Percentiles rank a stretch among this genome's conserved stretches.
These are phyloP conservation scores for Callaeas wilsoni DNA, from an alignment of 2,113 vertebrate genomes.

Conservation along the genomic window DNA sequence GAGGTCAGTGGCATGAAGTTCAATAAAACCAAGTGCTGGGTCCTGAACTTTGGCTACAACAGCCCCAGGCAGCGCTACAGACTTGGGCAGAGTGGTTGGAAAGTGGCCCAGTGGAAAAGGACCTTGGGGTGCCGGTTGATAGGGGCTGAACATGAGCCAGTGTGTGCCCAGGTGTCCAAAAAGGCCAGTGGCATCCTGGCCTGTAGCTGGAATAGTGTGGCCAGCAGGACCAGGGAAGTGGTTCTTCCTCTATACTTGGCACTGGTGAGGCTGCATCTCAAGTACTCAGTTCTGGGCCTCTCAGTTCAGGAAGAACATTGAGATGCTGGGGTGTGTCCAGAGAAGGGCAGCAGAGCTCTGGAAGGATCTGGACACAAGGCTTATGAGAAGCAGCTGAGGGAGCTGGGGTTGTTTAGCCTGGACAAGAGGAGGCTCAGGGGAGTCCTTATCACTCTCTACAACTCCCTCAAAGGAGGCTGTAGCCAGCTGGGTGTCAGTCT, in stretches of 20 bases:
- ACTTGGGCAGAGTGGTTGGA: neutral
- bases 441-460: fast-evolving
- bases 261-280: neutral
- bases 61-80: too few relatives aligned
- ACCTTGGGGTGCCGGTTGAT: neutral
- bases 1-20: neutral
- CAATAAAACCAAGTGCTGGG: too few relatives aligned
- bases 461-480: neutral
- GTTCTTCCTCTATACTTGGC: neutral
- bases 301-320: neutral
- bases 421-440: neutral
- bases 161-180: neutral
- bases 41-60: neutral
- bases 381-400: neutral
- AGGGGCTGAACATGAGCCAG: neutral
- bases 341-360: neutral
- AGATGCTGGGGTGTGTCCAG: too few relatives aligned
- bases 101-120: neutral
- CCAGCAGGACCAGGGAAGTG: neutral
- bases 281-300: too few relatives aligned
- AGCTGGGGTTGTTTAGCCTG: neutral
- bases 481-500: fast-evolving
- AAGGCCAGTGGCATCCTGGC: neutral
- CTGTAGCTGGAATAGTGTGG: fast-evolving
- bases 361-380: neutral